Evolutionary conservation across 2,888 invertebrate genomes (phyloP), one percentile per base, ranked within the genome.

Genomic region (Metopia argyrocephala): DNA sequence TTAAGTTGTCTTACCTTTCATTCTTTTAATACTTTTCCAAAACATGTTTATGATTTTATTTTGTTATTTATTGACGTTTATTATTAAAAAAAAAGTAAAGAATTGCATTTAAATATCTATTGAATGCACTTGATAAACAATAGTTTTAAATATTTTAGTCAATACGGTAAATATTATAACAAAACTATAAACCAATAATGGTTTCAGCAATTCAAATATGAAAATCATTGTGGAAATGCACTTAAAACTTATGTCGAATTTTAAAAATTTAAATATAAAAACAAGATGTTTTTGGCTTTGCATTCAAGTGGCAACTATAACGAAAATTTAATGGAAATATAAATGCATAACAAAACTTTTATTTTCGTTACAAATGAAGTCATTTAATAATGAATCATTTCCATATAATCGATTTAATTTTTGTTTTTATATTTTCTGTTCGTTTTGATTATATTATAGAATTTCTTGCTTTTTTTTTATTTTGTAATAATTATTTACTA

Each of bases 171-270:
- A 85, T 15, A 85, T 15, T 45, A 78, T n/a, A 3, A 87, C 85
- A 48, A 87, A 87, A 5, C 84, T 84, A 57, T 86, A 84, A 23
- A 85, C 85, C 21, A 86, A 5, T 7, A 84, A 28, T 5, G 79
- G 84, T 61, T 85, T 84, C 0, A 87, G 7, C 5, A 84, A 28
- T 56, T 84, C 38, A 70, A 87, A 59, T 15, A 87, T 4, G 62
- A 81, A 79, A 71, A 83, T 85, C 85, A 87, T 86, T 38, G 38
- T 15, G 15, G 12, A 9, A 38, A 12, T 2, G 1, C 38, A 15
- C 38, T 38, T 12, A 38, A 38, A 38, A 38, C 0, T 1, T 38
- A 38, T 38, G 9, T 38, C 15, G 9, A 38, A 12, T 38, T 15
- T 38, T 38, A 15, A 38, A 21, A 45, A 15, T 45, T 23, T 20